These are phyloP conservation scores for Bugula neritina DNA, from an alignment of 2,888 invertebrate species.

Conservation along the genomic window DNA sequence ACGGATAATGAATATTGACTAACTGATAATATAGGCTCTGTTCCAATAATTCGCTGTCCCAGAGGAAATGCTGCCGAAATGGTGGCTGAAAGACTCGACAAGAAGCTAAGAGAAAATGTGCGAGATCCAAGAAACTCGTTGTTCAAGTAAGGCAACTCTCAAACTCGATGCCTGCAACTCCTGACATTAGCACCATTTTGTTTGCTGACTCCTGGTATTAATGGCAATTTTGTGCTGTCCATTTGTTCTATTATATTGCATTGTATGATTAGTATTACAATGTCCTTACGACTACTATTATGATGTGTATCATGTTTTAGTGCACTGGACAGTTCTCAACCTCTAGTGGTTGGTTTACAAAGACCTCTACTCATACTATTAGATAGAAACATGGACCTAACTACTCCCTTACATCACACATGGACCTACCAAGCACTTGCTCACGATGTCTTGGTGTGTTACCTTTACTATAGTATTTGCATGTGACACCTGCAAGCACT, in stretches of 20 bases:
- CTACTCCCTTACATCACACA: slow-evolving; percentile 95
- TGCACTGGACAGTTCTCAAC: slow-evolving; percentile 11
- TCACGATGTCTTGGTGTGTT: slow-evolving; percentile 74
- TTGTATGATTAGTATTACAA: too few relatives aligned
- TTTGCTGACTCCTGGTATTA: too few relatives aligned
- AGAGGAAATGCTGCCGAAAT: slow-evolving; percentile 96
- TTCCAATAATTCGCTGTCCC: slow-evolving; percentile 85
- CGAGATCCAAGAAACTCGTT: slow-evolving; percentile 94
- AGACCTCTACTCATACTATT: slow-evolving; percentile 84
- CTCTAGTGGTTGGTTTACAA: slow-evolving; percentile 64
- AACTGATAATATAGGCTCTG: too few relatives aligned
- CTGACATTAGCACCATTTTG: too few relatives aligned
- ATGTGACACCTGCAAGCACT: slow-evolving; percentile 99
- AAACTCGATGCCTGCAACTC: too few relatives aligned
- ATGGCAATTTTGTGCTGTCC: too few relatives aligned
- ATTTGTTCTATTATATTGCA: too few relatives aligned
- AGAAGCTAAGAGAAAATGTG: slow-evolving; percentile 90
- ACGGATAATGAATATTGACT: too few relatives aligned
- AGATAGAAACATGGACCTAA: slow-evolving; percentile 91
- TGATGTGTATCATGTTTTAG: too few relatives aligned
- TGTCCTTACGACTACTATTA: too few relatives aligned
- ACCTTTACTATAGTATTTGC: too few relatives aligned
- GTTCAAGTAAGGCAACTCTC: slow-evolving; percentile 59
- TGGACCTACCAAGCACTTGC: slow-evolving; percentile 99
- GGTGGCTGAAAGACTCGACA: slow-evolving; percentile 93